A percentile compares a stretch with the other conserved stretches of the same genome.
These are phyloP conservation scores for Gymnobelideus leadbeateri DNA, from an alignment of 2,113 vertebrate species.

Conservation along the genomic window DNA sequence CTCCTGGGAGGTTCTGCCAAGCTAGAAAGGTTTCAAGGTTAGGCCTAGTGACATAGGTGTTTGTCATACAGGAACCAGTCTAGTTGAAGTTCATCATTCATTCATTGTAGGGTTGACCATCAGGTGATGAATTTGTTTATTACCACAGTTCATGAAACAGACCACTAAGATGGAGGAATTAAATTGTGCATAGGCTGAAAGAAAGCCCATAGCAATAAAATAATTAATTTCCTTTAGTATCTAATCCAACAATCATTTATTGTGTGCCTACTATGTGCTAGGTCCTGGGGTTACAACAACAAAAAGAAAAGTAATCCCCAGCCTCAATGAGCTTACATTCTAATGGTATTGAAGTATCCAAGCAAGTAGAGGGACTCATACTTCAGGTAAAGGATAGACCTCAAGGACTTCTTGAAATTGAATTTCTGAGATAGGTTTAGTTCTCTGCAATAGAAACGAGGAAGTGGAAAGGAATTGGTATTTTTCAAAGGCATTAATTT, in stretches of 20 bases:
- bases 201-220: not conserved
- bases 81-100: not conserved
- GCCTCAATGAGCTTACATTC: not conserved
- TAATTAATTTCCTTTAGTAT: not conserved
- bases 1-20: not conserved
- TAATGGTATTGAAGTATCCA: not conserved
- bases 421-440: not conserved
- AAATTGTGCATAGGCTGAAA: not conserved
- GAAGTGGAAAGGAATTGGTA: not conserved
- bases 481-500: not conserved
- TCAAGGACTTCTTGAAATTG: not conserved
- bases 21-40: not conserved
- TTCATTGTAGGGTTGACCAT: not conserved
- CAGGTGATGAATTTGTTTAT: not conserved
- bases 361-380: not conserved
- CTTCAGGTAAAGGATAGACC: not conserved
- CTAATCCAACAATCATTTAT: not conserved
- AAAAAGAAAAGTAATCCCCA: not conserved
- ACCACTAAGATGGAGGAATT: not conserved
- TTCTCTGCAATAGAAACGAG: not conserved
- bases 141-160: not conserved
- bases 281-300: not conserved
- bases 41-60: not conserved
- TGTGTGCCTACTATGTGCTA: not conserved
- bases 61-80: not conserved